Base-by-base conservation (phyloP, 2,888 invertebrate species). In the Hylaea fasciaria region DNA sequence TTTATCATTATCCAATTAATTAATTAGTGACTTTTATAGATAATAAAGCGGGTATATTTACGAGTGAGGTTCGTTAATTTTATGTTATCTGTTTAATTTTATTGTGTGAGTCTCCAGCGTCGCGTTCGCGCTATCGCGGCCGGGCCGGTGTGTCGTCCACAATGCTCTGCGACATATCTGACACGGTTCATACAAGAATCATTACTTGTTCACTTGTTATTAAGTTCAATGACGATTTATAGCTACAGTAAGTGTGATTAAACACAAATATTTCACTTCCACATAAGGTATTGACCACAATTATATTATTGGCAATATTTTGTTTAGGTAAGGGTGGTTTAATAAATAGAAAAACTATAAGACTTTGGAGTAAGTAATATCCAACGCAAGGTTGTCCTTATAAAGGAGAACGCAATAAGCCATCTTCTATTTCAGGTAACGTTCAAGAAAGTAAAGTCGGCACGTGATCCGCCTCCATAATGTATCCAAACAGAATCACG, bases 1-100 rank as follows among this genome's bases (percentile, higher is more conserved):
- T 89, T 85, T 85, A 88, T 91, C 91, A 91, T 89, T 86, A 83
- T 81, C 82, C 88, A 89, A 91, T 91, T 92, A 91, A 91, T 92
- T 91, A 90, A 89, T 89, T 83, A 86, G 80, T 86, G 89, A 87
- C 90, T 82, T 91, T 92, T 89, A 92, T 90, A 85, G 91, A 88
- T 89, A 86, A 81, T 92, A 89, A 90, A 91, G 77, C 77, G 78
- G 85, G 79, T 78, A 79, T 87, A 85, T 91, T 91, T 91, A 91
- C 82, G 91, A 86, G 84, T 80, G 75, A 76, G 78, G 79, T 88
- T 85, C 84, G 87, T 88, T 89, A 89, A 86, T 87, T 89, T 89
- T 86, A 88, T 86, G 84, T 85, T 86, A 89, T 88, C 89, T 85
- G 77, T 84, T 83, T 86, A 88, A 91, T 62, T 62, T 62, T 62